Evolutionary conservation across 1,140 invertebrate species (phyloP), one percentile per base, ranked within the genome.

Genomic region (Bombus soroeensis): DNA sequence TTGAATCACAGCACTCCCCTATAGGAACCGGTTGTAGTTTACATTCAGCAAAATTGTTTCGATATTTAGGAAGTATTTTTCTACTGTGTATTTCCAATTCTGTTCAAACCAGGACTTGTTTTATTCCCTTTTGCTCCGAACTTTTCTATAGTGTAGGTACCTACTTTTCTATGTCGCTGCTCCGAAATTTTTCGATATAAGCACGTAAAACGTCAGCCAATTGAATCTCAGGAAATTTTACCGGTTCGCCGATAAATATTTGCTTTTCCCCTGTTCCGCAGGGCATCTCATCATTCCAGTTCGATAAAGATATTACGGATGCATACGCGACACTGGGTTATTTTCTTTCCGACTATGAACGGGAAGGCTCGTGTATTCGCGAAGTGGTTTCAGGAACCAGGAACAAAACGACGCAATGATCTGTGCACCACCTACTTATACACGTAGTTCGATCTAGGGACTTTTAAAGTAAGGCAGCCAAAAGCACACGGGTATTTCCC

Each of bases 251-350:
- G 28, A 70, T 53, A 81, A 71, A 57, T 39, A 57, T 74, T 75
- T 75, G 25, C 41, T 2, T 22, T 9, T 5, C 34, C 2, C 9
- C 6, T 13, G 28, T 28, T 37, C 32, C 37, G 6, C 9, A 25
- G 28, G 68, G 3, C 34, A 34, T 64, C 34, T 71, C 79, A 34
- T 72, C 80, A 34, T 73, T 62, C 39, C 57, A 34, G 28, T 71
- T 73, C 72, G 71, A 64, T 53, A 41, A 82, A 75, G 25, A 75
- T 64, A 81, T 62, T 74, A 73, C 70, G 70, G 62, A 74, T 62
- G 71, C 53, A 80, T 72, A 81, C 68, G 64, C 47, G 64, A 57
- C 57, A 73, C 71, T 75, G 78, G 83, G 76, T 88, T 88, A 88
- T 84, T 88, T 66, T 73, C 74, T 57, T 88, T 80, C 80, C 64